Conservation (phyloP, 2,888 invertebrate genomes). For the Apamea anceps region DNA sequence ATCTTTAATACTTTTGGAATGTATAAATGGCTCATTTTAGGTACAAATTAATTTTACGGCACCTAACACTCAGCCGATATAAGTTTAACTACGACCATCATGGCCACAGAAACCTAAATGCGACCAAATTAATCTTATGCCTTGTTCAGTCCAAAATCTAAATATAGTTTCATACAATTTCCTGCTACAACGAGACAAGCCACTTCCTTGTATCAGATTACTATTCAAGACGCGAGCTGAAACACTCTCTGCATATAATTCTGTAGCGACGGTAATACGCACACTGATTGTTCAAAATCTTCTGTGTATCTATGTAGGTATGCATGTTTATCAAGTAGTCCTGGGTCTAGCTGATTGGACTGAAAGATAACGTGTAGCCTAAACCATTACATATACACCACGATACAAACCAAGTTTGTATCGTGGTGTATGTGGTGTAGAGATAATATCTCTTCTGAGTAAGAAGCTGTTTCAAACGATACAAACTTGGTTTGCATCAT, state of each 20-base stretch:
- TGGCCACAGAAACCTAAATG: background rate
- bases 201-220: constrained; percentile 61
- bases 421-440: too few species aligned
- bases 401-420: background rate
- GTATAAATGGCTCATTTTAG: background rate
- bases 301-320: constrained; percentile 6
- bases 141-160: constrained; percentile 7
- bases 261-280: constrained; percentile 68
- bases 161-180: constrained; percentile 35
- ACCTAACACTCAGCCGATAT: too few species aligned
- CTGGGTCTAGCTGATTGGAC: constrained; percentile 21
- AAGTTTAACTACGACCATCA: background rate
- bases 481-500: too few species aligned
- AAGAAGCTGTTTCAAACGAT: too few species aligned
- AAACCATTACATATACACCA: background rate
- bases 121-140: constrained; percentile 28
- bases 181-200: constrained; percentile 13
- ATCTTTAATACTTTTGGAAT: background rate
- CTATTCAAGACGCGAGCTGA: constrained; percentile 69
- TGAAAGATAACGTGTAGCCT: background rate
- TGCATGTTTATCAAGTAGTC: constrained; percentile 27
- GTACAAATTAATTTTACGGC: background rate
- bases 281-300: constrained; percentile 73
- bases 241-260: constrained; percentile 70
- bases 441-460: too few species aligned